These are phyloP conservation scores for Menidia beryllina DNA, from an alignment of 2,113 vertebrate genomes.

Conservation along the genomic window DNA sequence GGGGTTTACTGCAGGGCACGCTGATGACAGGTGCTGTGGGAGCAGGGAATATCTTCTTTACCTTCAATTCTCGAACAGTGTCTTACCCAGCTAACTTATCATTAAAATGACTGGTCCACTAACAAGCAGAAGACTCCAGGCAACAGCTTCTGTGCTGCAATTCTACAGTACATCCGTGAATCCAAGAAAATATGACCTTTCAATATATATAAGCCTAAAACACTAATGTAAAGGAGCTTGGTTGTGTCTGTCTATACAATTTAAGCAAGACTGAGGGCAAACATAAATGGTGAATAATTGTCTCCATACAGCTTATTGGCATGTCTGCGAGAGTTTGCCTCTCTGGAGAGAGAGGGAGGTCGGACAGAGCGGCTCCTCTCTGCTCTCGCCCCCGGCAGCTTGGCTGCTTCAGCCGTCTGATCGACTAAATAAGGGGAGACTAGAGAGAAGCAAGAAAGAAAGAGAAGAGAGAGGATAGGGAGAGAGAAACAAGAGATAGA, in stretches of 20 bases:
- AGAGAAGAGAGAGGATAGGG: slow-evolving; percentile 6
- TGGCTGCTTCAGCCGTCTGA: slow-evolving; percentile 74
- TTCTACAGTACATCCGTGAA: slow-evolving; percentile 21
- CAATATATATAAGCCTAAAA: slow-evolving; percentile 19
- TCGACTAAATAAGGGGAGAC: slow-evolving; percentile 48
- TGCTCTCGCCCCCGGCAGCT: slow-evolving; percentile 65
- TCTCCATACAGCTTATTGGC: slow-evolving; percentile 67
- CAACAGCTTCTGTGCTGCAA: slow-evolving; percentile 1
- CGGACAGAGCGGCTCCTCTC: slow-evolving; percentile 69
- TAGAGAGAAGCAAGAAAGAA: slow-evolving; percentile 38
- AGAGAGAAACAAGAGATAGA: slow-evolving; percentile 1
- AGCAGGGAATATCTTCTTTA: slow-evolving; percentile 33
- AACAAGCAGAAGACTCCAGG: slow-evolving; percentile 26
- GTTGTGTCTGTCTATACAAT: slow-evolving; percentile 36
- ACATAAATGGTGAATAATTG: slow-evolving; percentile 76
- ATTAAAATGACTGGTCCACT: slow-evolving; percentile 7
- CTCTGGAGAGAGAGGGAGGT: slow-evolving; percentile 68
- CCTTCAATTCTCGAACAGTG: slow-evolving; percentile 7
- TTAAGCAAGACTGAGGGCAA: slow-evolving; percentile 41
- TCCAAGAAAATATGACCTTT: slow-evolving; percentile 17
- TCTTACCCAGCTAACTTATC: slow-evolving; percentile 11
- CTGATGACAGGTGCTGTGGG: slow-evolving; percentile 15
- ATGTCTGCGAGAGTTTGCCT: slow-evolving; percentile 68
- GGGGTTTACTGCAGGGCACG: slow-evolving; percentile 34
- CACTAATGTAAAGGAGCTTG: not conserved